Evolutionary conservation across 2,113 vertebrate species (phyloP).

Genomic region (Ginglymostoma cirratum): DNA sequence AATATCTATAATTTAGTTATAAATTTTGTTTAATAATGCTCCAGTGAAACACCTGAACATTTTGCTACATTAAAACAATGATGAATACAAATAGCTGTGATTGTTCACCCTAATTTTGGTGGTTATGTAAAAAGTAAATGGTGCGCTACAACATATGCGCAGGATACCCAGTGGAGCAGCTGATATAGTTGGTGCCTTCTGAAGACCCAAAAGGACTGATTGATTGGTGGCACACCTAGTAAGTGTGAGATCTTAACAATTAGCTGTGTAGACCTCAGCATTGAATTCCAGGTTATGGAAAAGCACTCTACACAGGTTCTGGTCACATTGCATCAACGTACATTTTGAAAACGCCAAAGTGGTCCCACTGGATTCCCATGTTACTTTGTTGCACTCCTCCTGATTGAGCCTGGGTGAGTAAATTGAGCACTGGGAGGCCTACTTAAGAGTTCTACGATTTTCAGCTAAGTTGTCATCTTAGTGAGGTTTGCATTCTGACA

Average conservation of each 20-base stretch:
- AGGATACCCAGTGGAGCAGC: background rate
- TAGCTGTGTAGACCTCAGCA: background rate
- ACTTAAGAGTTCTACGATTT: background rate
- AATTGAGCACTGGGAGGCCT: background rate
- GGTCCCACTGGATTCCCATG: background rate
- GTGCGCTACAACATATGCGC: background rate
- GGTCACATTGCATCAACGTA: background rate
- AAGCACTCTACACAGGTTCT: background rate
- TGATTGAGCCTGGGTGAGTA: background rate
- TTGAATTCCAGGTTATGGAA: background rate
- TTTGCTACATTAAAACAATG: background rate
- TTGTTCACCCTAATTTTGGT: background rate
- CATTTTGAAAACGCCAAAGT: background rate
- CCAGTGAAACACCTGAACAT: background rate
- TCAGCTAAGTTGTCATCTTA: background rate
- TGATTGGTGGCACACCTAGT: background rate
- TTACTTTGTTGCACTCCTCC: background rate
- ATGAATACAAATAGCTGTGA: background rate
- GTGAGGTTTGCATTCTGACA: background rate
- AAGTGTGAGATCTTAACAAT: background rate
- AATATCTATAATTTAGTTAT: background rate
- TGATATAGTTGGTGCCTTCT: background rate
- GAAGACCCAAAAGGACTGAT: background rate
- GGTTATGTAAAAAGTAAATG: background rate
- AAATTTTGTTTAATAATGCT: background rate